Evolutionary conservation across 2,113 vertebrate genomes (phyloP).

Genomic region (Sceloporus tristichus): DNA sequence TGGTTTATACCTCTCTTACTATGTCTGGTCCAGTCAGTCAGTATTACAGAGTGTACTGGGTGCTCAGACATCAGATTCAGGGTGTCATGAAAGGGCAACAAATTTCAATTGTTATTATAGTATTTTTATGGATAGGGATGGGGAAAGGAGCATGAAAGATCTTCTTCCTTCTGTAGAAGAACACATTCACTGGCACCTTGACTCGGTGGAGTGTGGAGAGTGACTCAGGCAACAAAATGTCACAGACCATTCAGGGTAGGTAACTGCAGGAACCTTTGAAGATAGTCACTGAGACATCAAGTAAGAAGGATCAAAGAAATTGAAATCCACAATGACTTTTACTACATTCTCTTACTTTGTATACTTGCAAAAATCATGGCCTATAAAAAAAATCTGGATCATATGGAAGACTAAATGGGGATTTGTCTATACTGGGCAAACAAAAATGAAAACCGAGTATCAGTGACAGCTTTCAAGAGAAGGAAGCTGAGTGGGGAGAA

Average conservation of each 20-base stretch:
- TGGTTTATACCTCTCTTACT: neutral
- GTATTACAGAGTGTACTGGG: neutral
- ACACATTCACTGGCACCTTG: neutral
- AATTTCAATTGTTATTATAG: neutral
- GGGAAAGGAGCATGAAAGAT: neutral
- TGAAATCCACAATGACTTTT: neutral
- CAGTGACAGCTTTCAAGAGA: neutral
- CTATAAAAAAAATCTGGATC: accelerated
- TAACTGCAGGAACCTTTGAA: neutral
- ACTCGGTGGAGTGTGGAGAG: neutral
- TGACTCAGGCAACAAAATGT: neutral
- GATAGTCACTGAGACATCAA: neutral
- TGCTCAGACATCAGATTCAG: neutral
- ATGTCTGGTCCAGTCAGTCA: neutral
- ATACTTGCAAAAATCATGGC: neutral
- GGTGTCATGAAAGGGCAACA: neutral
- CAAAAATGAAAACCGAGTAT: slow-evolving; percentile 13
- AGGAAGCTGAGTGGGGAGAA: neutral
- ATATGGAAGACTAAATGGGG: neutral
- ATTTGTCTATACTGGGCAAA: neutral
- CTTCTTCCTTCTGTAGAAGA: neutral
- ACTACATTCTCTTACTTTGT: too few species aligned
- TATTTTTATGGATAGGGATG: neutral
- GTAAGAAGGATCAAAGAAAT: neutral
- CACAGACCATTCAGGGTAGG: neutral